Evolutionary conservation across 2,113 vertebrate species (phyloP).

Genomic region (Ariopsis seemanni): DNA sequence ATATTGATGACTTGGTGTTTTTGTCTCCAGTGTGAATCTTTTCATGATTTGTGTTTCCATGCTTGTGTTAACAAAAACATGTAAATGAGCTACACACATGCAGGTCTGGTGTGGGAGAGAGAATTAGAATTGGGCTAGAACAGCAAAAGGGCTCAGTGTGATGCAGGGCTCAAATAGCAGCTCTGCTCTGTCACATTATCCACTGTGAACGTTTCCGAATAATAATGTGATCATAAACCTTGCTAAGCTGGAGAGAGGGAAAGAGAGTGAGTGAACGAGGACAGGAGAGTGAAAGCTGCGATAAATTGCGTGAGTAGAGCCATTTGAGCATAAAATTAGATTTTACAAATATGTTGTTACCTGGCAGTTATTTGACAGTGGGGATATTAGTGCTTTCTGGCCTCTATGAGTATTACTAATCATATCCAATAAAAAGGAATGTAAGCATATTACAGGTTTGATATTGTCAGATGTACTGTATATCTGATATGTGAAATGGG

Average conservation of each 20-base stretch:
- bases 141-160: slow-evolving; percentile 21
- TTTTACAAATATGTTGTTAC: slow-evolving; percentile 84
- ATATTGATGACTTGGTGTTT: not conserved
- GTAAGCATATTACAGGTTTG: slow-evolving; percentile 53
- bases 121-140: slow-evolving; percentile 12
- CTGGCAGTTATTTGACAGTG: slow-evolving; percentile 77
- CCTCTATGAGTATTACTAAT: slow-evolving; percentile 73
- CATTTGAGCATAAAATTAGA: slow-evolving; percentile 86
- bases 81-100: slow-evolving; percentile 1
- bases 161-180: slow-evolving; percentile 54
- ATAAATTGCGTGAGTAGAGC: slow-evolving; percentile 77
- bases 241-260: slow-evolving; percentile 59
- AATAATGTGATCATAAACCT: slow-evolving; percentile 76
- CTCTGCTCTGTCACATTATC: slow-evolving; percentile 67
- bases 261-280: slow-evolving; percentile 52
- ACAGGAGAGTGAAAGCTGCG: slow-evolving; percentile 66
- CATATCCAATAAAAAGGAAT: slow-evolving; percentile 73
- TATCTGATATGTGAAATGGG: slow-evolving; percentile 51
- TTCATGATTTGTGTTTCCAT: not conserved
- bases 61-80: not conserved
- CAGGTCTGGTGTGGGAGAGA: slow-evolving; percentile 40
- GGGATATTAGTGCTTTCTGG: slow-evolving; percentile 73
- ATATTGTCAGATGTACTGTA: slow-evolving; percentile 52
- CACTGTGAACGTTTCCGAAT: slow-evolving; percentile 73
- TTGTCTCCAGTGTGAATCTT: not conserved